These are phyloP conservation scores for Tetragonisca angustula DNA, from an alignment of 2,888 invertebrate species.

Conservation along the genomic window DNA sequence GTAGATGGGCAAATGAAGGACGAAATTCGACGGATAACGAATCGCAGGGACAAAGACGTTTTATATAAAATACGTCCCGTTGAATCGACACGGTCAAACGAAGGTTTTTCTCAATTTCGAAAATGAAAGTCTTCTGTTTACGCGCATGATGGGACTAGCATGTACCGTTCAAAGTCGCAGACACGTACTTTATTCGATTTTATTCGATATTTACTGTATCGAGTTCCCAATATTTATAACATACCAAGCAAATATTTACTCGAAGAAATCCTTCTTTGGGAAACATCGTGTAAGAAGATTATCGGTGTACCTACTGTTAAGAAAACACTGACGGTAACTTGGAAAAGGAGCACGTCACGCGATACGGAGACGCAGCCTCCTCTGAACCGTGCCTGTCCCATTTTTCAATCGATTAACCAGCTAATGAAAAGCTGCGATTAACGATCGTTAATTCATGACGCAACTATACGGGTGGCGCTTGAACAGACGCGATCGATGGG, in stretches of 20 bases:
- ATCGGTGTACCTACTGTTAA: background rate
- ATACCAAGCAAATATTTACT: background rate
- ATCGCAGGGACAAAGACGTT: background rate
- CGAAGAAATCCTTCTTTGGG: background rate
- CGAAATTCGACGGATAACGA: background rate
- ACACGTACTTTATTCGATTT: too few species aligned
- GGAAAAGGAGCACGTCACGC: background rate
- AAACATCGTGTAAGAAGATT: background rate
- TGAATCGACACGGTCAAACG: background rate
- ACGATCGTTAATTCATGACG: slow-evolving; percentile 2
- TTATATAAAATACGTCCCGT: background rate
- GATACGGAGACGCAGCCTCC: background rate
- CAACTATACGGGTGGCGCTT: too few species aligned
- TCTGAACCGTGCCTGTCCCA: background rate
- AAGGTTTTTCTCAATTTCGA: too few species aligned
- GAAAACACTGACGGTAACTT: background rate
- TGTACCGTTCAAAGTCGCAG: too few species aligned
- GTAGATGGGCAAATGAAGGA: background rate
- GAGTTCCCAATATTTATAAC: too few species aligned
- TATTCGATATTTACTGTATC: too few species aligned
- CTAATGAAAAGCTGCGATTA: slow-evolving; percentile 18
- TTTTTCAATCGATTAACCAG: background rate
- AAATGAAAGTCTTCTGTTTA: too few species aligned
- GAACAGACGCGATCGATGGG: background rate
- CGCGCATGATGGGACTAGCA: too few species aligned